A percentile compares a stretch with the other conserved stretches of the same genome.
Conservation (phyloP, 2,113 vertebrate genomes). For the Urocolius indicus region DNA sequence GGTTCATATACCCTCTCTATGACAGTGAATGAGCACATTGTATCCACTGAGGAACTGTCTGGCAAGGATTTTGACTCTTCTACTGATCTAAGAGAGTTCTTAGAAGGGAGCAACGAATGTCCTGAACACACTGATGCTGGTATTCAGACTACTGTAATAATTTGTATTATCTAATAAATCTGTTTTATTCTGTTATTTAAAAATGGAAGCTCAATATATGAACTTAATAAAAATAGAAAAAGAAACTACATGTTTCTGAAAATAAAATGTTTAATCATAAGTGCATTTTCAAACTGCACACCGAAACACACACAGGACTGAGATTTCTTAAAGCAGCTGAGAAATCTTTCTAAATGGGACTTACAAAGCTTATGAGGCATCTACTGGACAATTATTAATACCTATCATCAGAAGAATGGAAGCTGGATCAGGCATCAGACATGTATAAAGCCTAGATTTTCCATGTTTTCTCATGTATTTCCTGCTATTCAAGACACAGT, state of each 20-base stretch:
- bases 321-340: neutral
- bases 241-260: neutral
- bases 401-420: neutral
- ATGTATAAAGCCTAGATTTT: neutral
- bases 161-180: neutral
- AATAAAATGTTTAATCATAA: neutral
- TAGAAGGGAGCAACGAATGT: neutral
- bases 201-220: neutral
- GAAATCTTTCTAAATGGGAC: neutral
- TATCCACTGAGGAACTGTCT: neutral
- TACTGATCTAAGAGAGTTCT: neutral
- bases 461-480: neutral
- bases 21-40: neutral
- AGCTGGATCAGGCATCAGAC: neutral
- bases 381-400: no score
- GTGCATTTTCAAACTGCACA: neutral
- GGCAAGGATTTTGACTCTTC: neutral
- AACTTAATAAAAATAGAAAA: neutral
- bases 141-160: neutral
- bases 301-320: neutral
- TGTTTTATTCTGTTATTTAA: neutral
- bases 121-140: neutral
- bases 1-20: neutral
- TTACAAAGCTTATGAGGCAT: neutral
- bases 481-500: neutral